Evolutionary conservation across 2,888 invertebrate species (phyloP), one percentile per base, ranked within the genome.

Genomic region (Antitype chi): DNA sequence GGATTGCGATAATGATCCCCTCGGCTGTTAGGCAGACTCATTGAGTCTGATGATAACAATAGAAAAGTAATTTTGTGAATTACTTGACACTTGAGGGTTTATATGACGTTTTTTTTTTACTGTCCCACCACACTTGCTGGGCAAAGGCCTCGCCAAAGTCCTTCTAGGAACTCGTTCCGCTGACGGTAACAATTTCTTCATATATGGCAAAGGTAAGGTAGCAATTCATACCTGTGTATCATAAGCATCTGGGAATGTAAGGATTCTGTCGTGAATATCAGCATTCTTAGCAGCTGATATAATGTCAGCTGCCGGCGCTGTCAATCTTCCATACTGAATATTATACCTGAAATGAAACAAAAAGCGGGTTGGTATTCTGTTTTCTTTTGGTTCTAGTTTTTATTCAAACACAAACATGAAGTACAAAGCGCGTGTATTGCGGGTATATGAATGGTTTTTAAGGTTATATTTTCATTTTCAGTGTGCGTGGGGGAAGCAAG

Each of bases 191-290:
- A 28, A 4, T 32, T 32, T 64, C 20, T n/a, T 63, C 17, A n/a
- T 23, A 32, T 62, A 25, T 47, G 6, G 1, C 20, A 20, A 66
- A 25, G 20, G 28, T 66, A 49, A 28, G 0, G 25, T 66, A 25
- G 28, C 47, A 28, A 23, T 74, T 75, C 25, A 82, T 90, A 98
- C 98, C 97, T 98, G 97, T 0, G 99, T 98, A 70, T 99, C 98
- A 91, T 99, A 99, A 64, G 97, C 97, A 84, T 99, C 98, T 0
- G 99, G 99, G 94, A 99, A 99, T n/a, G 98, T 97, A 1, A 98
- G 95, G 81, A 99, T 99, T 91, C 98, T 97, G 59, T 99, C 98
- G 92, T 99, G 99, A 87, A 99, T 99, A 90, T 99, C 99, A 0
- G 99, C 99, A 85, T 98, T 98, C 89, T 98, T 98, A 0, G 99